phyloP scores from a whole-genome alignment of 1,140 invertebrate genomes.

The Eupeodes corollae region DNA sequence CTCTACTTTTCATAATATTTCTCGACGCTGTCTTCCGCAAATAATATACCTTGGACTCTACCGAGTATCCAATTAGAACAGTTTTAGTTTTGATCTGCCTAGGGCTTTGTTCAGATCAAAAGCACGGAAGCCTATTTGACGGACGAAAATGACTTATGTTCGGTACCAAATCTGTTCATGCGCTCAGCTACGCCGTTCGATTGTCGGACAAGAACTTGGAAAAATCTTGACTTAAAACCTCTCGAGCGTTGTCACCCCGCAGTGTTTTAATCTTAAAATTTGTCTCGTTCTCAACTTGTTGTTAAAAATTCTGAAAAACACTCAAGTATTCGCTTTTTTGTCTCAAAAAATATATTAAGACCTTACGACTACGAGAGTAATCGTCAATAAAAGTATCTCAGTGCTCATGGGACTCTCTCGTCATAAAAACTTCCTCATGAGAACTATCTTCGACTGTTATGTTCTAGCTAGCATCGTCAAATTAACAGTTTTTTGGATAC shows the following conservation, averaged over 20 bases:
- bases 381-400: conserved; percentile 33
- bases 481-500: no score
- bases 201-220: neutral
- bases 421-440: neutral
- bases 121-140: no score
- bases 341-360: conserved; percentile 29
- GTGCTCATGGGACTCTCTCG: conserved; percentile 5
- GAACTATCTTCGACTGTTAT: neutral
- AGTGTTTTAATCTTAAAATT: neutral
- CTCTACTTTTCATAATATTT: neutral
- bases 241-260: conserved; percentile 20
- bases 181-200: neutral
- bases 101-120: neutral
- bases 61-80: neutral
- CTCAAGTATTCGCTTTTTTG: conserved; percentile 11
- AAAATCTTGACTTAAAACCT: neutral
- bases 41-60: neutral
- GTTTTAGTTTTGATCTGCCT: neutral
- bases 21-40: neutral
- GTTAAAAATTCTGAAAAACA: neutral
- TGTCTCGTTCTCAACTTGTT: neutral
- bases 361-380: conserved; percentile 20
- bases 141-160: neutral
- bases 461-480: neutral
- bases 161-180: neutral